Base-by-base conservation (phyloP, 1,140 invertebrate genomes). In the Zaprionus inermis region DNA sequence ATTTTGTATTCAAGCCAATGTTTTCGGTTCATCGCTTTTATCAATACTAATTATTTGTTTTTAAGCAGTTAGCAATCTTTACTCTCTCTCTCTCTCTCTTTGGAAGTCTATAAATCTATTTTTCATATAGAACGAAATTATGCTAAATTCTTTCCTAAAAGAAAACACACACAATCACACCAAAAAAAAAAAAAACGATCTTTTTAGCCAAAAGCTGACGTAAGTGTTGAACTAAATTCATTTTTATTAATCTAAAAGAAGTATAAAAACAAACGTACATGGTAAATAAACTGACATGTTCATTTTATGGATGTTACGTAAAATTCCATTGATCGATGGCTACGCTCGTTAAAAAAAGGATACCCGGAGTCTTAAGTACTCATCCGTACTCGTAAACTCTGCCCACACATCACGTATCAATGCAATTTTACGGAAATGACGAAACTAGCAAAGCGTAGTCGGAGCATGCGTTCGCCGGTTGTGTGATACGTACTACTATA, bases 71-170 rank as follows among this genome's bases (percentile, higher is more conserved):
- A 86, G 78, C 83, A 57, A 67, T 64, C 64, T 54, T 67, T 77
- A 72, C 66, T 76, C 46, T 81, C 70, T 74, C 55, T 73, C 54
- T 65, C 65, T 66, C 44, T 70, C 32, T 70, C 59, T 76, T 57
- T 76, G 64, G 58, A 77, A 68, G 52, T 73, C 59, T 70, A 56
- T 38, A 78, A 72, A 67, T 83, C 71, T 83, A 83, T 80, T 76
- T 78, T 76, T 49, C 44, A 91, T 91, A 91, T 91, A 91, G 89
- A 91, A 91, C 89, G 89, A 91, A 91, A 91, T 91, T 91, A 91
- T 86, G 75, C 88, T 88, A 88, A 90, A 89, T 90, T 90, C 69
- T 63, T 69, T 76, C 54, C 54, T 49, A 78, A 83, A 78, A 67
- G 52, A 63, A 58, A 30, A 72, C 60, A 61, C 60, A 58, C 28